Percentiles rank a stretch among this genome's conserved stretches.
Conservation (phyloP, 1,140 invertebrate genomes). For the Tetragonula clypearis region DNA sequence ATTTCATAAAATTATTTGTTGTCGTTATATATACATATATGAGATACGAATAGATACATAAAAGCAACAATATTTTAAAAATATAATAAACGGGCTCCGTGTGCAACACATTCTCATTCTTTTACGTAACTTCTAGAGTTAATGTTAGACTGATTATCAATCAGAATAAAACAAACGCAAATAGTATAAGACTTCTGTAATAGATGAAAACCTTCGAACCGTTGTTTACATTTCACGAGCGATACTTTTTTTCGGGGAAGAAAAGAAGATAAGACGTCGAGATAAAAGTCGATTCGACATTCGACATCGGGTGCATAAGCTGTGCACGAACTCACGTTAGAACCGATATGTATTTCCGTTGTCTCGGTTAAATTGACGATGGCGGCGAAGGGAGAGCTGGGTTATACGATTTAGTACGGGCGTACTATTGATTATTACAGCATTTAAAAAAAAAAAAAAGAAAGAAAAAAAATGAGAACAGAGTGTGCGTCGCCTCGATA, state of each 20-base stretch:
- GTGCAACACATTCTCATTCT: too few relatives aligned
- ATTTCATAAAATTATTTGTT: too few relatives aligned
- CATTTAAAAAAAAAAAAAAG: slow-evolving; percentile 10
- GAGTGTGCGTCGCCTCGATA: slow-evolving; percentile 15
- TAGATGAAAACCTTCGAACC: background rate
- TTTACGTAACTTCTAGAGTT: too few relatives aligned
- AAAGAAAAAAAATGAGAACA: slow-evolving; percentile 11
- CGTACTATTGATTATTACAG: slow-evolving; percentile 49
- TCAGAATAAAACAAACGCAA: background rate
- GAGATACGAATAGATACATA: too few relatives aligned
- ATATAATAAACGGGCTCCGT: too few relatives aligned
- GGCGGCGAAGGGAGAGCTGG: background rate
- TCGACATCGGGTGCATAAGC: background rate
- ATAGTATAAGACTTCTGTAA: background rate
- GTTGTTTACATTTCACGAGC: background rate
- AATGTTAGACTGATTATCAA: too few relatives aligned
- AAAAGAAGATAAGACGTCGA: background rate
- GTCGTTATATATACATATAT: too few relatives aligned
- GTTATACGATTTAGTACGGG: slow-evolving; percentile 36
- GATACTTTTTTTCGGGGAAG: background rate
- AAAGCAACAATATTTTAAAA: too few relatives aligned
- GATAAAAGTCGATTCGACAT: background rate
- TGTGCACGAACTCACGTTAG: slow-evolving; percentile 29
- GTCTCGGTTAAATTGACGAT: slow-evolving; percentile 43
- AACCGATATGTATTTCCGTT: slow-evolving; percentile 41